A percentile compares a stretch with the other conserved stretches of the same genome.
Conservation (phyloP, 2,113 vertebrate species). For the Sterna hirundo region DNA sequence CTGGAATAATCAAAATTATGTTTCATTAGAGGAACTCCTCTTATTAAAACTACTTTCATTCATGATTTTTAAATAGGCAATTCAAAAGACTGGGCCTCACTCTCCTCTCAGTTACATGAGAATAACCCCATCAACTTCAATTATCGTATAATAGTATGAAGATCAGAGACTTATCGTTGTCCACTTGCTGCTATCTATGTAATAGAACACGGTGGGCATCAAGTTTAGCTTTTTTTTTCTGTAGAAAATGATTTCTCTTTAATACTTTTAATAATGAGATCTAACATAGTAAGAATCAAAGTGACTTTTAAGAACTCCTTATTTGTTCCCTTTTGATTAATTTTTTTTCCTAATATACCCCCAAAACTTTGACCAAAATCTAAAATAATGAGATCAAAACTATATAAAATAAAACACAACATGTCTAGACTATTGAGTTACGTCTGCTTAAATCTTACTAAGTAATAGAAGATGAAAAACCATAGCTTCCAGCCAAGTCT, state of each 20-base stretch:
- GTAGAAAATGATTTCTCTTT: constrained; percentile 4
- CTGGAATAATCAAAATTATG: not conserved
- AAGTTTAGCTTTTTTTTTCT: constrained; percentile 16
- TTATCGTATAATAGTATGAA: not conserved
- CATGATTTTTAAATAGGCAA: not conserved
- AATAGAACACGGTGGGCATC: constrained; percentile 31
- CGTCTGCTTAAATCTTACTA: not conserved
- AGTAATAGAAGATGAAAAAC: not conserved
- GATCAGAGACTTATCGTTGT: constrained; percentile 34
- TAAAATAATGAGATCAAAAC: constrained; percentile 50
- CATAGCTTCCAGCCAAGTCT: not conserved
- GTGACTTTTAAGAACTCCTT: constrained; percentile 42
- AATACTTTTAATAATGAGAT: constrained; percentile 32
- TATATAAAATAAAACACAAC: constrained; percentile 43
- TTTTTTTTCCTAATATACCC: not conserved
- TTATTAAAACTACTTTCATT: not conserved
- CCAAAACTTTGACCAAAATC: constrained; percentile 35
- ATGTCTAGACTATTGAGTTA: constrained; percentile 26
- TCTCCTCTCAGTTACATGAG: not conserved
- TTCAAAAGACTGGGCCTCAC: not conserved
- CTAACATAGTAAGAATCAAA: constrained; percentile 42
- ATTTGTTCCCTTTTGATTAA: constrained; percentile 43
- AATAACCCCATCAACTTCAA: constrained; percentile 49
- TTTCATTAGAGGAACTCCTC: not conserved
- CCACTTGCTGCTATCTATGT: not conserved